Conservation (phyloP, 1,140 invertebrate genomes). For the Drosophila sucinea region DNA sequence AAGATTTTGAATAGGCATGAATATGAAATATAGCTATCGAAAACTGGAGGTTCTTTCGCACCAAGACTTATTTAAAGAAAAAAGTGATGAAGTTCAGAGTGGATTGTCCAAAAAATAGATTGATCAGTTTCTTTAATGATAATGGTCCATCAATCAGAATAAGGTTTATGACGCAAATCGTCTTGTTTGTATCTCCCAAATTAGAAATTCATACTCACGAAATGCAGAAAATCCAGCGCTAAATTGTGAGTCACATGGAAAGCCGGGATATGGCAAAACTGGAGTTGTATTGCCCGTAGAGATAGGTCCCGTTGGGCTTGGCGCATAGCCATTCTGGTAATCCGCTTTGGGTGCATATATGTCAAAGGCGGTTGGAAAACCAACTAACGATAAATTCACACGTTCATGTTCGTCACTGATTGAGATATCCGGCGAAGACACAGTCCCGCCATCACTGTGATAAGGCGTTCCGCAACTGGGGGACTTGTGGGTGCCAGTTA, state of each 20-base stretch:
- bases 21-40: too few species aligned
- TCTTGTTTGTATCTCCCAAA: too few species aligned
- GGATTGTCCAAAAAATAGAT: too few species aligned
- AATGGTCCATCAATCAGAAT: neutral
- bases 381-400: conserved; percentile 26
- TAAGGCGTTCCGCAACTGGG: conserved; percentile 65
- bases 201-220: conserved; percentile 54
- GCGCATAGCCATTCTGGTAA: conserved; percentile 32
- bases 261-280: conserved; percentile 55
- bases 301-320: conserved; percentile 14
- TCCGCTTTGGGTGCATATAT: conserved; percentile 50
- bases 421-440: conserved; percentile 76
- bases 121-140: neutral
- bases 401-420: conserved; percentile 69
- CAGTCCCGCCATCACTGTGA: conserved; percentile 73
- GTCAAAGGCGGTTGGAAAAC: conserved; percentile 54
- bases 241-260: conserved; percentile 69
- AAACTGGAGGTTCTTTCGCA: too few species aligned
- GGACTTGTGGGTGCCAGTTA: conserved; percentile 44
- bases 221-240: conserved; percentile 78
- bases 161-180: neutral
- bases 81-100: too few species aligned
- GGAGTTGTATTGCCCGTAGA: conserved; percentile 25
- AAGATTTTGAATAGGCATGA: too few species aligned
- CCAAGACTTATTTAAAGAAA: too few species aligned